phyloP scores from a whole-genome alignment of 1,140 invertebrate genomes.

The Dendrolimus punctatus region DNA sequence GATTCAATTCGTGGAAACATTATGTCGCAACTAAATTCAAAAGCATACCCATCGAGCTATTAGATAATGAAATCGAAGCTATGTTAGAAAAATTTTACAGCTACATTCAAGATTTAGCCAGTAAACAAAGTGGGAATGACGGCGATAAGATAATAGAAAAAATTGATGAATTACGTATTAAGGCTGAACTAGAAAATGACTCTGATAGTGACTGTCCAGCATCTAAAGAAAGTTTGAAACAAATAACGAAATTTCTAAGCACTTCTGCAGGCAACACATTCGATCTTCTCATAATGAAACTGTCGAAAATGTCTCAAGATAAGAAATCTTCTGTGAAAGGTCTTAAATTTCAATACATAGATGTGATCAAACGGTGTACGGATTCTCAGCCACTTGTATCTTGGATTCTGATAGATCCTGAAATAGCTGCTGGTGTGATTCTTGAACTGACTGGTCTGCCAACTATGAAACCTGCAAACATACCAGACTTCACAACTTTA shows the following conservation, averaged over 20 bases:
- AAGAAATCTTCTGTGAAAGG: constrained; percentile 45
- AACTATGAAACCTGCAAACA: constrained; percentile 34
- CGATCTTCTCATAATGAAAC: constrained; percentile 53
- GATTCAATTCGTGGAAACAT: constrained; percentile 53
- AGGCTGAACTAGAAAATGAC: constrained; percentile 22
- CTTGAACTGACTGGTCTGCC: constrained; percentile 44
- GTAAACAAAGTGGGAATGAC: constrained; percentile 34
- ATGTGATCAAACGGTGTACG: constrained; percentile 40
- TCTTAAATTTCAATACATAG: constrained; percentile 54
- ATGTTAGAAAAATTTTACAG: constrained; percentile 56
- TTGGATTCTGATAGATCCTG: constrained; percentile 51
- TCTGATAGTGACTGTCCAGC: constrained; percentile 35
- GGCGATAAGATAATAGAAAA: constrained; percentile 45
- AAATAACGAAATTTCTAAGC: constrained; percentile 45
- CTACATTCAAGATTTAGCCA: constrained; percentile 50
- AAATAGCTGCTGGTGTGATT: constrained; percentile 45
- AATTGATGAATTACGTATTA: constrained; percentile 36
- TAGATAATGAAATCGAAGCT: constrained; percentile 48
- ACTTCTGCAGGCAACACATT: constrained; percentile 45
- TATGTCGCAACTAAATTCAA: constrained; percentile 51
- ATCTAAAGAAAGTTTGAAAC: constrained; percentile 38
- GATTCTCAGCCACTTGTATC: constrained; percentile 44
- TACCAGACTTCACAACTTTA: constrained; percentile 38
- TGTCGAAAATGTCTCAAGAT: constrained; percentile 45
- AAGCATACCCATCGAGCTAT: constrained; percentile 44